Percentiles rank a stretch among this genome's conserved stretches.
These are phyloP conservation scores for Heteromormyrus szaboi DNA, from an alignment of 2,797 vertebrate species.

Conservation along the genomic window DNA sequence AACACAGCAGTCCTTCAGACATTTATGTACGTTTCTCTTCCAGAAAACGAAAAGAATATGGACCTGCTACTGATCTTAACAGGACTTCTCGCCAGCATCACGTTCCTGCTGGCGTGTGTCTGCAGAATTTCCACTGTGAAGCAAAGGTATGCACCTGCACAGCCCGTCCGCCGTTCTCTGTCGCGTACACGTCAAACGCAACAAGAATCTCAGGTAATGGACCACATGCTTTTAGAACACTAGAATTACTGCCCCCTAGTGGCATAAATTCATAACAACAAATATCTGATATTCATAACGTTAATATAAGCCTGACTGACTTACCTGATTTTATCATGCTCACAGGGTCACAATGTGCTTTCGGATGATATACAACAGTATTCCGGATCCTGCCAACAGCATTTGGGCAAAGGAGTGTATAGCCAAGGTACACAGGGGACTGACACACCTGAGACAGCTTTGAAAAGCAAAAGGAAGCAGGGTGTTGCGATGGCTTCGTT, in stretches of 20 bases:
- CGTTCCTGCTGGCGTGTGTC: conserved; percentile 43
- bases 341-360: conserved; percentile 42
- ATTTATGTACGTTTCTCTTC: conserved; percentile 7
- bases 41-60: conserved; percentile 38
- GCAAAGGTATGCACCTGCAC: conserved; percentile 58
- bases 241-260: background rate
- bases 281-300: background rate
- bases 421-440: conserved; percentile 57
- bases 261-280: background rate
- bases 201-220: background rate
- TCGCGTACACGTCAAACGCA: background rate
- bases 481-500: background rate
- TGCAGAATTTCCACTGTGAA: conserved; percentile 51
- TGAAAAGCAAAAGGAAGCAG: background rate
- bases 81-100: conserved; percentile 13
- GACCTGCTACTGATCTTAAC: background rate
- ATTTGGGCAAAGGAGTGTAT: conserved; percentile 72
- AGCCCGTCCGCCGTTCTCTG: too few species aligned
- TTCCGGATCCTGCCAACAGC: conserved; percentile 89
- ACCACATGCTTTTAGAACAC: background rate
- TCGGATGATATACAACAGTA: conserved; percentile 53
- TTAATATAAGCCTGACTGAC: background rate
- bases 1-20: background rate
- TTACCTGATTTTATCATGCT: background rate
- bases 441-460: background rate